Percentiles rank a stretch among this genome's conserved stretches.
These are phyloP conservation scores for Prionailurus bengalensis DNA, from an alignment of 2,113 vertebrate species.

Conservation along the genomic window DNA sequence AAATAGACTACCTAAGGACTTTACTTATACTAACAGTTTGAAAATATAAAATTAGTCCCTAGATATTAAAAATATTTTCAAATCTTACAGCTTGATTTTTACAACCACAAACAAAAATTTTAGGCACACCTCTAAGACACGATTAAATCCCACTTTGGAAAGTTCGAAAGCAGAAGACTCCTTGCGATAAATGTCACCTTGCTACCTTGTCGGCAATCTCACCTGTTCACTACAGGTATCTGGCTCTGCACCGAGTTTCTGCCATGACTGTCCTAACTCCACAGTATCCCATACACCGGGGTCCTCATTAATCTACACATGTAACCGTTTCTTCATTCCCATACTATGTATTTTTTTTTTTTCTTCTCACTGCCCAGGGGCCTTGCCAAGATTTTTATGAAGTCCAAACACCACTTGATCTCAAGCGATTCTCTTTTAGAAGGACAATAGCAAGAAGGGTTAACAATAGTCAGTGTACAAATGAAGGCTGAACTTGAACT, in stretches of 20 bases:
- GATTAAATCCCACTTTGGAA: background rate
- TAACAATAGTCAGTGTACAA: background rate
- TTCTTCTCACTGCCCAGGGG: background rate
- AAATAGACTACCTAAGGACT: background rate
- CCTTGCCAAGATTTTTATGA: background rate
- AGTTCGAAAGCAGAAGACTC: background rate
- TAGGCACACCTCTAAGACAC: background rate
- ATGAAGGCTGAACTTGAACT: conserved; percentile 44
- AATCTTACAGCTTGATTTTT: background rate
- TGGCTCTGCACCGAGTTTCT: background rate
- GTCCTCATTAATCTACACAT: background rate
- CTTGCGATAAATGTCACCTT: background rate
- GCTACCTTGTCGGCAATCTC: background rate
- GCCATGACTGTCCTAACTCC: background rate
- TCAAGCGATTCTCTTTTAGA: background rate
- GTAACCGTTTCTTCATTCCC: background rate
- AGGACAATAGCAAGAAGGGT: background rate
- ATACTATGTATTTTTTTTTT: background rate
- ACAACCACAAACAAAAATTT: conserved; percentile 11
- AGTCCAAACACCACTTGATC: background rate
- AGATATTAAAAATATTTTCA: background rate
- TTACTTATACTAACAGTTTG: background rate
- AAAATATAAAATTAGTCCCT: background rate
- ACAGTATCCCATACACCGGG: background rate
- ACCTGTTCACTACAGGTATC: background rate